Evolutionary conservation across 2,113 vertebrate genomes (phyloP).

Genomic region (Rhinopithecus roxellana): DNA sequence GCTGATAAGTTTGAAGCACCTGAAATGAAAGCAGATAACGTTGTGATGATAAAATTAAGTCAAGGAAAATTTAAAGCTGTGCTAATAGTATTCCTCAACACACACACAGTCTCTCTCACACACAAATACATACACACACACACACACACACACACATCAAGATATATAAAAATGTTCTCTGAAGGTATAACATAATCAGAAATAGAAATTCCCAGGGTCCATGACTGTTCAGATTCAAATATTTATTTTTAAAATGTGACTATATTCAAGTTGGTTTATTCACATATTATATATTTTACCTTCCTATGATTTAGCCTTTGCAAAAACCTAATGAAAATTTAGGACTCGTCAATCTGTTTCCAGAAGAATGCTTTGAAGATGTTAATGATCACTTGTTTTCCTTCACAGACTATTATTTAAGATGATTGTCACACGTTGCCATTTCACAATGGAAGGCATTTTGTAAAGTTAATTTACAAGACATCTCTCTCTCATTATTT

Average conservation of each 20-base stretch:
- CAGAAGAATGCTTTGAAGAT: neutral
- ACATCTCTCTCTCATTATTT: neutral
- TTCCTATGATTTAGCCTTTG: neutral
- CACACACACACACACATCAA: neutral
- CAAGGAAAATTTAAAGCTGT: slow-evolving; percentile 4
- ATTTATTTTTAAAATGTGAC: neutral
- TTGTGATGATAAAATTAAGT: slow-evolving; percentile 43
- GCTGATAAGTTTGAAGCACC: slow-evolving; percentile 35
- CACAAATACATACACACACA: neutral
- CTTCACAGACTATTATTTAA: neutral
- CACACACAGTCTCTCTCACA: neutral
- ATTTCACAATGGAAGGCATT: neutral
- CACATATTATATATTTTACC: neutral
- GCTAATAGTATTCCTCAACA: neutral
- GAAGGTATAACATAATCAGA: neutral
- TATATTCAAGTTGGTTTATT: neutral
- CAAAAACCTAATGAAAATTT: neutral
- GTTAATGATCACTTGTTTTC: too few relatives aligned
- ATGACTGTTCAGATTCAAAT: neutral
- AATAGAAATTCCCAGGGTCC: neutral
- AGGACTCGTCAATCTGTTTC: neutral
- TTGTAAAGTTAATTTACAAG: neutral
- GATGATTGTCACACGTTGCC: neutral
- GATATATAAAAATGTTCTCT: neutral
- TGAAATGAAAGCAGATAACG: slow-evolving; percentile 32